Base-by-base conservation (phyloP, 1,140 invertebrate species). In the Diorhabda carinulata region DNA sequence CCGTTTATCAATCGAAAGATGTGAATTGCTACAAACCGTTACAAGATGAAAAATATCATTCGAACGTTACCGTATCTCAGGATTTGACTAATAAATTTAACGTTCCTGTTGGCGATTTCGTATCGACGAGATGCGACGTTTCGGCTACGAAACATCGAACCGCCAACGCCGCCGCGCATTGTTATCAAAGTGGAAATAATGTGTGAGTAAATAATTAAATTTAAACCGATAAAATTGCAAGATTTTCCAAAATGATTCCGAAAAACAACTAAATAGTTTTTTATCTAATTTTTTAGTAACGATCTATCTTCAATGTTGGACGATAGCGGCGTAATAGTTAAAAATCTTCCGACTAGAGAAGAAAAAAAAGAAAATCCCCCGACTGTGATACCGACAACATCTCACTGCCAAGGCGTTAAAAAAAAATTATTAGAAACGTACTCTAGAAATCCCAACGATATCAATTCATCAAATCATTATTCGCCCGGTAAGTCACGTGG, bases 321-420 rank as follows among this genome's bases (percentile, higher is more conserved):
- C n/a, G 72, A 73, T 57, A 73, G 68, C 45, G 69, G 72, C 4
- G 72, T 73, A 2, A 73, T 73, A 61, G 67, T 73, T 41, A 64
- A 67, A 45, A 69, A 65, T 62, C 56, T 57, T 42, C 64, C 41
- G 7, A 42, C 47, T 5, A 56, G 10, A 59, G 69, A 68, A 10
- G 40, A 41, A 61, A 70, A 72, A 43, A 57, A 52, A 64, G 58
- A 67, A 57, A 67, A 67, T 25, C 42, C 73, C 68, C 25, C 25
- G 25, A 25, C 25, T 25, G 73, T 74, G 69, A 72, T 69, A 70
- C 42, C 69, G 7, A 66, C 67, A 69, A 40, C 68, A 10, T 44
- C 70, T 61, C 73, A 78, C 70, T 78, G 75, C 71, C 78, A 75
- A 71, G 58, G 41, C 2, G 43, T 66, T 42, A 45, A 44, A 25